Evolutionary conservation across 2,888 invertebrate genomes (phyloP), one percentile per base, ranked within the genome.

Genomic region (Orchesella flavescens): DNA sequence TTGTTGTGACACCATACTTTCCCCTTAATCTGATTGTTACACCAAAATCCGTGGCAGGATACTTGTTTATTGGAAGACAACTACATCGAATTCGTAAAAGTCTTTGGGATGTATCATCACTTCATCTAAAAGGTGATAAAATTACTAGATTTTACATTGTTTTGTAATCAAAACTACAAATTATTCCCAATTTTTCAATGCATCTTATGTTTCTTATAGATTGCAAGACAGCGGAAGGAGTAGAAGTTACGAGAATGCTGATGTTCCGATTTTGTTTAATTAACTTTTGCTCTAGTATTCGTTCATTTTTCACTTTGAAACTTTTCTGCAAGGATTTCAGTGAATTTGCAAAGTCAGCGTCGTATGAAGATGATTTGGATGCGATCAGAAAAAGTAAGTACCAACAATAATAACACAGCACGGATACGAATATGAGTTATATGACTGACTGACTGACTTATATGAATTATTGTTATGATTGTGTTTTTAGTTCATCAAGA

Each of bases 241-340:
- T 84, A 1, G 61, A 69, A n/a, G 23, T 80, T 15, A 82, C 84
- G n/a, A 53, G 87, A 53, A 61, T 69, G 12, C 74, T 85, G 9
- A 34, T 86, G 12, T 78, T 87, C 44, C 57, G 87, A 66, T 87
- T 87, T 75, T 57, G 84, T 12, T 44, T 87, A 1, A 81, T 87
- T 1, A 86, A 87, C 53, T 87, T 86, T 65, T 86, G 86, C 19
- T 86, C 86, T 24, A 86, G 83, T 73, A 49, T 87, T 13, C 55
- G 85, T 49, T 73, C 83, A 10, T 87, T 82, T 73, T 73, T 87
- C 4, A 84, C 85, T n/a, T 63, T 85, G 21, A 86, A 86, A 74
- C 69, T 87, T 2, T 86, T 86, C 59, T 71, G 83, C 1, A 84
- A 85, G n/a, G 71, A 84, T 65, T 68, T 79, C 24, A 46, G 23